Evolutionary conservation across 2,888 invertebrate genomes (phyloP).

Genomic region (Oxyteleia sp.): DNA sequence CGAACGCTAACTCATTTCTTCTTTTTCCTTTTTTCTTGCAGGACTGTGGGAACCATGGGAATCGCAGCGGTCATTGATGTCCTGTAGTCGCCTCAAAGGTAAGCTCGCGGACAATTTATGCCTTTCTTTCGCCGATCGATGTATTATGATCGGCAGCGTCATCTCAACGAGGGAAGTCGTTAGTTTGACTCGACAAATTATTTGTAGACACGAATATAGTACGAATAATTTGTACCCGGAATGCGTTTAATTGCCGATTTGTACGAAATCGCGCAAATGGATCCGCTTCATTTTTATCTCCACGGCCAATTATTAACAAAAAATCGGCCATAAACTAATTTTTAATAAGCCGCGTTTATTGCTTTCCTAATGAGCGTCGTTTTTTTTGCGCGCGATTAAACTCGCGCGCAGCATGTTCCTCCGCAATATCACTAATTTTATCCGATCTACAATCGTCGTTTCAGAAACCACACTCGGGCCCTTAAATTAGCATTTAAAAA

Average conservation of each 20-base stretch:
- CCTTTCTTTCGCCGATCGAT: slow-evolving; percentile 19
- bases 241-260: background rate
- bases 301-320: slow-evolving; percentile 6
- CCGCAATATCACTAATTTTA: slow-evolving; percentile 1
- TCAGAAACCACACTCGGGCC: slow-evolving; percentile 4
- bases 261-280: background rate
- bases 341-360: slow-evolving; percentile 8
- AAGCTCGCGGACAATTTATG: slow-evolving; percentile 33
- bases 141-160: slow-evolving; percentile 8
- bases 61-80: slow-evolving; percentile 62
- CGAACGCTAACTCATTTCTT: no score
- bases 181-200: slow-evolving; percentile 3
- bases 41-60: slow-evolving; percentile 71
- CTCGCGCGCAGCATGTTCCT: background rate
- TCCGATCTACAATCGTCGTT: background rate
- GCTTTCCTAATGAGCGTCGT: slow-evolving; percentile 9
- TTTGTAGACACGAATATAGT: slow-evolving; percentile 3
- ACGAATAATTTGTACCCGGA: slow-evolving; percentile 2
- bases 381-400: slow-evolving; percentile 8
- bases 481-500: slow-evolving; percentile 31
- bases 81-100: slow-evolving; percentile 66
- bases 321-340: background rate
- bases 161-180: slow-evolving; percentile 16
- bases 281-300: background rate
- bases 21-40: no score